These are phyloP conservation scores for Sminthurides aquaticus DNA, from an alignment of 2,888 invertebrate genomes.

Conservation along the genomic window DNA sequence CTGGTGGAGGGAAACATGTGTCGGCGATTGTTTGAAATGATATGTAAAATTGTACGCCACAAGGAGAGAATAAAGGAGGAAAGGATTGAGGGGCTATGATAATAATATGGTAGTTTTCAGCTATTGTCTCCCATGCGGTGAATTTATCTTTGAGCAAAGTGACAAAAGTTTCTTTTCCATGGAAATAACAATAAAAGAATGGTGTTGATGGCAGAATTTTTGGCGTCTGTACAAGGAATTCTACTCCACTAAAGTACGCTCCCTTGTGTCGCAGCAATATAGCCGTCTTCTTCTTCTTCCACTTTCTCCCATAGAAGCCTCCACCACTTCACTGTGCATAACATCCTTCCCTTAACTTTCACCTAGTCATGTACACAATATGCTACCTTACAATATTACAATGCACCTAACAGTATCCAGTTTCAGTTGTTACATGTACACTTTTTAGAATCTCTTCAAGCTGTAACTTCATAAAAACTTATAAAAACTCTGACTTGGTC, in stretches of 20 bases:
- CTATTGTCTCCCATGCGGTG: conserved; percentile 21
- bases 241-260: neutral
- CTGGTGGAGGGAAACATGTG: neutral
- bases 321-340: too few species aligned
- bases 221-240: neutral
- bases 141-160: conserved; percentile 16
- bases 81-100: conserved; percentile 2
- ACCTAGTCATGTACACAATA: too few species aligned
- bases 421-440: too few species aligned
- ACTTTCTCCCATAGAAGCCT: too few species aligned
- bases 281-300: neutral
- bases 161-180: conserved; percentile 9
- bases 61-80: neutral
- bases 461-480: too few species aligned
- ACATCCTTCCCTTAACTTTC: too few species aligned
- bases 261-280: neutral
- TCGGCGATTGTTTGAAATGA: neutral
- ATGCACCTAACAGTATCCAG: too few species aligned
- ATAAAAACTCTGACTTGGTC: too few species aligned
- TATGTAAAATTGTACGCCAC: neutral
- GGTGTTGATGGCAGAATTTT: neutral
- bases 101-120: conserved; percentile 2
- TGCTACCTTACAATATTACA: too few species aligned
- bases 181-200: conserved; percentile 13
- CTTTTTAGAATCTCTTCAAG: too few species aligned